Evolutionary conservation across 2,113 vertebrate species (phyloP).

Genomic region (Isichthys henryi): DNA sequence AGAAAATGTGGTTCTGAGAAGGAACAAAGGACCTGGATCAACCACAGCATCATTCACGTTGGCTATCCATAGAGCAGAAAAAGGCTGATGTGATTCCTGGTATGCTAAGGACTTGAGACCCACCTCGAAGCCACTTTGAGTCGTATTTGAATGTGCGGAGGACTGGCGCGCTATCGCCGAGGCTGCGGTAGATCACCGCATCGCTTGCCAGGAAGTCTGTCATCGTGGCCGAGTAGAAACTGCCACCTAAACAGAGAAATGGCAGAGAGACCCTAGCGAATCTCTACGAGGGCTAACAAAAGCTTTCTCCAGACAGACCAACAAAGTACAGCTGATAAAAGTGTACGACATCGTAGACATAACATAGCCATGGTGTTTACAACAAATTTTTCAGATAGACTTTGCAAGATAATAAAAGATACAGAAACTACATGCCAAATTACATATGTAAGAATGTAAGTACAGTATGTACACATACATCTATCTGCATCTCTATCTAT

Average conservation of each 20-base stretch:
- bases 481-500: neutral
- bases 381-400: neutral
- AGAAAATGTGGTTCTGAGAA: conserved; percentile 83
- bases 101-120: conserved; percentile 28
- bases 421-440: neutral
- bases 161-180: conserved; percentile 69
- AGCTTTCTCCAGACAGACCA: neutral
- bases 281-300: neutral
- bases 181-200: conserved; percentile 81
- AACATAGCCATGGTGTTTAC: neutral
- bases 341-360: neutral
- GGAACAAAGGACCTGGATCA: conserved; percentile 12
- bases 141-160: conserved; percentile 86
- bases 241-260: conserved; percentile 61
- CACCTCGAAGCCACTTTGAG: conserved; percentile 91
- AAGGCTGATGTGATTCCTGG: neutral
- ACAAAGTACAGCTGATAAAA: neutral
- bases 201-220: conserved; percentile 89
- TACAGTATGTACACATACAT: too few relatives aligned
- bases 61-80: neutral
- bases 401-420: neutral
- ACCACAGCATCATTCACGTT: neutral
- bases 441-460: too few relatives aligned
- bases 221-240: conserved; percentile 84
- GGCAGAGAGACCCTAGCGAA: neutral